Conservation (phyloP, 2,113 vertebrate genomes). For the rabbit (Oryctolagus cuniculus) region mOryCun1.1 NC_091438.1:64507001-64507500, state of each 20-base stretch:
- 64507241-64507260: background rate
- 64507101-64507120: background rate
- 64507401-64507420: background rate
- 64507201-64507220: background rate
- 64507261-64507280: background rate
- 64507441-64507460: background rate
- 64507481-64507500: background rate
- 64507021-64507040: background rate
- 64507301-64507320: background rate
- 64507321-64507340: no score
- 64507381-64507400: background rate
- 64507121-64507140: background rate
- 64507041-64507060: background rate
- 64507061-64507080: background rate
- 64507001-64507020: background rate
- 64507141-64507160: background rate
- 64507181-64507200: background rate
- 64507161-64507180: background rate
- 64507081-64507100: background rate
- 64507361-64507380: background rate
- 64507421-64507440: background rate
- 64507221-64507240: background rate
- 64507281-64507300: background rate
- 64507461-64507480: background rate
- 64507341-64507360: background rate